These are phyloP conservation scores for Puffinus mauretanicus DNA, from an alignment of 2,113 vertebrate species.

Conservation along the genomic window DNA sequence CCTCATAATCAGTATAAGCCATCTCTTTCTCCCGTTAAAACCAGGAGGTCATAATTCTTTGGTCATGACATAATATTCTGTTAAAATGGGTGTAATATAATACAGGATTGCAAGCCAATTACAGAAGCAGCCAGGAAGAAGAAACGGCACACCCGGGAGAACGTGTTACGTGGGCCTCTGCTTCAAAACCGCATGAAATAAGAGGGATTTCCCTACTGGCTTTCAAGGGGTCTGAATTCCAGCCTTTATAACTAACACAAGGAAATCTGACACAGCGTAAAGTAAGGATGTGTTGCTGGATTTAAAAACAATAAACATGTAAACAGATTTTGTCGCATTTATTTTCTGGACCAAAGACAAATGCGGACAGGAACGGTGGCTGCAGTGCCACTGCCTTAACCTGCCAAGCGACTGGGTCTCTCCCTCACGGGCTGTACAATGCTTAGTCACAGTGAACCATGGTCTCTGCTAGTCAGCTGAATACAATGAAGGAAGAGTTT, in stretches of 20 bases:
- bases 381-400: not conserved
- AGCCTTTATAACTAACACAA: not conserved
- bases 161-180: not conserved
- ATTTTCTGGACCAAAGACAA: constrained; percentile 35
- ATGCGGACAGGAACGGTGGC: not conserved
- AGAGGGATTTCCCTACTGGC: constrained; percentile 23
- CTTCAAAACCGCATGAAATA: constrained; percentile 19
- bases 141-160: not conserved
- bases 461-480: constrained; percentile 80
- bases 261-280: constrained; percentile 7
- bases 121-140: constrained; percentile 44
- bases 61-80: constrained; percentile 73
- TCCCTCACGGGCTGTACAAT: constrained; percentile 31
- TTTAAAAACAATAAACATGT: constrained; percentile 30
- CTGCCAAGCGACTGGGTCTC: not conserved
- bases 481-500: constrained; percentile 48
- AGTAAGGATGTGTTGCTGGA: constrained; percentile 3
- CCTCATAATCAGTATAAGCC: constrained; percentile 67
- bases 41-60: constrained; percentile 76
- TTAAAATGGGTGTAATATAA: constrained; percentile 52
- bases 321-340: constrained; percentile 49
- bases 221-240: constrained; percentile 1
- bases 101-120: constrained; percentile 55
- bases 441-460: constrained; percentile 88
- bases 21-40: constrained; percentile 67